Evolutionary conservation across 2,113 vertebrate species (phyloP).

Genomic region (Sardina pilchardus): DNA sequence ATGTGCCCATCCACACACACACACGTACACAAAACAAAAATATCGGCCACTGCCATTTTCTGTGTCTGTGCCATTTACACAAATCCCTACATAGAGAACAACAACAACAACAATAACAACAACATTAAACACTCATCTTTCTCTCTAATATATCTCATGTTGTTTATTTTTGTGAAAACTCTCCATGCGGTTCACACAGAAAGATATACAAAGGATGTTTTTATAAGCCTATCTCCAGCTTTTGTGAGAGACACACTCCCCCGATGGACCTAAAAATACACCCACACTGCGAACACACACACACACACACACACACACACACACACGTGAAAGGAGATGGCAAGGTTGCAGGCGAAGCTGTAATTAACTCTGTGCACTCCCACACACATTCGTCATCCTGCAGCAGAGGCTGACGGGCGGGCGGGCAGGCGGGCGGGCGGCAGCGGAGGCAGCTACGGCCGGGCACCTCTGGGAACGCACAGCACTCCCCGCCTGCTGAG

Average conservation of each 20-base stretch:
- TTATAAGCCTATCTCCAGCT: not conserved
- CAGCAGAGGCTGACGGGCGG: conserved; percentile 47
- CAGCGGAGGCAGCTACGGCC: conserved; percentile 10
- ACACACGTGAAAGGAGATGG: conserved; percentile 30
- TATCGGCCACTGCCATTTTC: not conserved
- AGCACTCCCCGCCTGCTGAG: conserved; percentile 56
- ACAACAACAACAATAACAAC: not conserved
- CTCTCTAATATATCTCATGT: not conserved
- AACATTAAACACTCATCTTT: not conserved
- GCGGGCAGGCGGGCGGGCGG: not conserved
- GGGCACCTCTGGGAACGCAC: not conserved
- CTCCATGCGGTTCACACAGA: not conserved
- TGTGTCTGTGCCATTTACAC: not conserved
- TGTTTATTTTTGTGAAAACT: not conserved
- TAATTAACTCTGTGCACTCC: conserved; percentile 41
- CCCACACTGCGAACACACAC: conserved; percentile 35
- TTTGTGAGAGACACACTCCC: conserved; percentile 2
- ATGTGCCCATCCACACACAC: not conserved
- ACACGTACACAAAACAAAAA: not conserved
- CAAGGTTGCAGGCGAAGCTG: conserved; percentile 25
- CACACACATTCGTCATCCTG: conserved; percentile 64
- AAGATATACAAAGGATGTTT: not conserved
- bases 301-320: conserved; percentile 33
- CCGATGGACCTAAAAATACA: not conserved
- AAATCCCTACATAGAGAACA: not conserved